Conservation (phyloP, 1,140 invertebrate species). For the Drosophila melanica region DNA sequence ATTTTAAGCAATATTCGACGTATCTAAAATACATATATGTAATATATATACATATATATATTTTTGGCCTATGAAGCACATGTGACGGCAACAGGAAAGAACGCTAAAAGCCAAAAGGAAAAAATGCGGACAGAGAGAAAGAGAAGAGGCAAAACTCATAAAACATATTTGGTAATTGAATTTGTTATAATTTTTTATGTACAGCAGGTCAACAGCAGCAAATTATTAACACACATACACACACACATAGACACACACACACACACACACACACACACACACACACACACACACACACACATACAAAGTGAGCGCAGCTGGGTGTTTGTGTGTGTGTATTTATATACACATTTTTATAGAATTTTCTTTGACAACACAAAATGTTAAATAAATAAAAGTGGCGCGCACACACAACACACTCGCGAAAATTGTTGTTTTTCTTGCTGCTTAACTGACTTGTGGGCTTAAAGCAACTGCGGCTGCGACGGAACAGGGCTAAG, state of each 20-base stretch:
- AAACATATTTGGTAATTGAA: slow-evolving; percentile 79
- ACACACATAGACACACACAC: slow-evolving; percentile 13
- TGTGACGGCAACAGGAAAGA: slow-evolving; percentile 12
- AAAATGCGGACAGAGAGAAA: background rate
- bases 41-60: background rate
- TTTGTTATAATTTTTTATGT: slow-evolving; percentile 74
- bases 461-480: slow-evolving; percentile 29
- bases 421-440: slow-evolving; percentile 32
- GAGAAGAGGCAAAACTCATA: slow-evolving; percentile 29
- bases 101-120: slow-evolving; percentile 7
- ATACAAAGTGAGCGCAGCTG: slow-evolving; percentile 45
- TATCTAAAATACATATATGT: slow-evolving; percentile 12
- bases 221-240: slow-evolving; percentile 35
- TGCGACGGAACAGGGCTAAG: background rate
- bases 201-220: slow-evolving; percentile 49
- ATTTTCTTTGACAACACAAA: slow-evolving; percentile 75
- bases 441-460: slow-evolving; percentile 53
- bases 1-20: slow-evolving; percentile 6
- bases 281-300: slow-evolving; percentile 13
- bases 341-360: slow-evolving; percentile 60
- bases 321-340: slow-evolving; percentile 38
- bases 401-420: slow-evolving; percentile 13
- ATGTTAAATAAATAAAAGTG: slow-evolving; percentile 33
- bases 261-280: slow-evolving; percentile 12
- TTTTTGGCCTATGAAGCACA: background rate